These are phyloP conservation scores for Eupithecia subumbrata DNA, from an alignment of 2,888 invertebrate genomes.

Conservation along the genomic window DNA sequence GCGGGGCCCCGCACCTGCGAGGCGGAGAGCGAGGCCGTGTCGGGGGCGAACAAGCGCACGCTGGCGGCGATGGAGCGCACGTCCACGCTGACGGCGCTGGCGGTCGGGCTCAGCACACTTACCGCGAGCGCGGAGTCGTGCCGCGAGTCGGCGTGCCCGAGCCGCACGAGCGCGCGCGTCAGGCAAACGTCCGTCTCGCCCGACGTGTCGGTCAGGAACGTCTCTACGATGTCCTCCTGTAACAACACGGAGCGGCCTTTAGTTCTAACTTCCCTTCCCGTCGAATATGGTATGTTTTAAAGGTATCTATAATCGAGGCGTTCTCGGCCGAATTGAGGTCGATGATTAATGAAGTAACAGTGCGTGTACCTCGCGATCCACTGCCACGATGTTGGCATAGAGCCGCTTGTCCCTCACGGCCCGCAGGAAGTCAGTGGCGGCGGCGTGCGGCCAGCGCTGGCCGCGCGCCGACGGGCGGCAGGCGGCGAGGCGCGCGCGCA, in stretches of 20 bases:
- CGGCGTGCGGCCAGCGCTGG: constrained; percentile 76
- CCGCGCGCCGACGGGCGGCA: constrained; percentile 68
- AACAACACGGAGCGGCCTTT: not conserved
- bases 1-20: constrained; percentile 55
- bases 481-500: constrained; percentile 78
- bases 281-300: not conserved
- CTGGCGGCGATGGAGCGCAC: constrained; percentile 20
- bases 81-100: constrained; percentile 28
- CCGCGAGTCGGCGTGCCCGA: constrained; percentile 76
- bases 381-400: constrained; percentile 65
- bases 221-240: constrained; percentile 62
- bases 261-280: not conserved
- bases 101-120: constrained; percentile 51
- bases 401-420: constrained; percentile 65
- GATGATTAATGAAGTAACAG: not conserved
- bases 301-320: not conserved
- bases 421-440: constrained; percentile 67
- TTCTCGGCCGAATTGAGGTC: not conserved
- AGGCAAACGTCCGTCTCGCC: constrained; percentile 76
- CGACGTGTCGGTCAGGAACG: constrained; percentile 81
- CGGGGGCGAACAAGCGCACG: constrained; percentile 27
- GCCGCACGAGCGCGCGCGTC: constrained; percentile 73
- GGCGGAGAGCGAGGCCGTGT: constrained; percentile 62
- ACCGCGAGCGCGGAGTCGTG: constrained; percentile 60
- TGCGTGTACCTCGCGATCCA: constrained; percentile 49